These are phyloP conservation scores for Rhizoglyphus robini DNA, from an alignment of 1,140 invertebrate species.

Conservation along the genomic window DNA sequence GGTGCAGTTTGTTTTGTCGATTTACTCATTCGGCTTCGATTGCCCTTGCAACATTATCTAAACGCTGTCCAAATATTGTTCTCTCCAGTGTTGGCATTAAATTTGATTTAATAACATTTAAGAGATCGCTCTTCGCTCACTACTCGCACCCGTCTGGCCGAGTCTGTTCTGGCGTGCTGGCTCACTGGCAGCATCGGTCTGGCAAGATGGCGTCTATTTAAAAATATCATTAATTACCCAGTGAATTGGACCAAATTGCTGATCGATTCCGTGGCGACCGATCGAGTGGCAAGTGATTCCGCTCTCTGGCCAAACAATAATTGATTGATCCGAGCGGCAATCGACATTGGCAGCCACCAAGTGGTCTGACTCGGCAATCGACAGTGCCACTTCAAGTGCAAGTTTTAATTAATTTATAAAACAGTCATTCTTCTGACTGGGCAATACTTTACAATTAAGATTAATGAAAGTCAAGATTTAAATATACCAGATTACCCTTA, in stretches of 20 bases:
- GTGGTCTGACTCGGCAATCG: too few species aligned
- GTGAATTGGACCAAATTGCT: neutral
- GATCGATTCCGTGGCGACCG: neutral
- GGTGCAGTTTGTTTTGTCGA: too few species aligned
- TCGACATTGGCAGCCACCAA: neutral
- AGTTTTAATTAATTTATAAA: too few species aligned
- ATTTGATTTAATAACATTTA: conserved; percentile 1
- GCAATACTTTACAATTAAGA: too few species aligned
- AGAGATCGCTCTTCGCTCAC: neutral
- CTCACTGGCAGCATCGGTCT: too few species aligned
- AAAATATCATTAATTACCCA: neutral
- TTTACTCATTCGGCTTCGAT: neutral
- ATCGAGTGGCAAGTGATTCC: too few species aligned
- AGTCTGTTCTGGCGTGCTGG: too few species aligned
- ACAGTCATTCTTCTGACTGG: too few species aligned
- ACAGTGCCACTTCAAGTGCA: too few species aligned
- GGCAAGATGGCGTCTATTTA: neutral
- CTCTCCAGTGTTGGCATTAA: neutral
- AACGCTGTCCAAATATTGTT: neutral
- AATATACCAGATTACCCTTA: too few species aligned
- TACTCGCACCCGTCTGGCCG: too few species aligned
- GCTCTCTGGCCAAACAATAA: neutral
- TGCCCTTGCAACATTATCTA: neutral
- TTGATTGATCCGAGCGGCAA: neutral
- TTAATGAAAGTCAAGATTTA: too few species aligned